Percentiles rank a stretch among this genome's conserved stretches.
phyloP scores from a whole-genome alignment of 2,797 vertebrate species.

The Coracias cyanogaster region DNA sequence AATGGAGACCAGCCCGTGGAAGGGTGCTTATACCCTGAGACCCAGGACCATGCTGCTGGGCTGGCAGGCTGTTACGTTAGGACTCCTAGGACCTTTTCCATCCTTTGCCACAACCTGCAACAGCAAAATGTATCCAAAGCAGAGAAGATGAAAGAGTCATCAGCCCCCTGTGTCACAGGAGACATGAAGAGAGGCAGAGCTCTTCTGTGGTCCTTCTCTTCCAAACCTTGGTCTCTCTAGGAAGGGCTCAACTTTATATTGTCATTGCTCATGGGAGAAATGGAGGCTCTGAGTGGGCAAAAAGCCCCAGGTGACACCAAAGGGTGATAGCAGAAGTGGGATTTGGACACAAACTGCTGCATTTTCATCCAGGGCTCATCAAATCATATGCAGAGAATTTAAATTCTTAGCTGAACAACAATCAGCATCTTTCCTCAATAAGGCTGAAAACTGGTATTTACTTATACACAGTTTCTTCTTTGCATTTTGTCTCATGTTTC shows the following conservation, averaged over 20 bases:
- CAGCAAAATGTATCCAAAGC: neutral
- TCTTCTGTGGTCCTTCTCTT: neutral
- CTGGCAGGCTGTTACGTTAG: neutral
- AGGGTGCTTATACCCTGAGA: neutral
- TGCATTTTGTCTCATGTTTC: neutral
- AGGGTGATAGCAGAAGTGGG: neutral
- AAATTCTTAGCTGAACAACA: neutral
- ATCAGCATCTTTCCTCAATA: neutral
- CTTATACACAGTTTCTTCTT: neutral
- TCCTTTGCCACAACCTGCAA: too few relatives aligned
- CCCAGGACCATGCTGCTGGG: neutral
- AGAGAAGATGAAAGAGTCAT: neutral
- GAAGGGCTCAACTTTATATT: neutral
- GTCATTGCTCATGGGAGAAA: neutral
- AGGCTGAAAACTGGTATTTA: neutral
- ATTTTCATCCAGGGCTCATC: neutral
- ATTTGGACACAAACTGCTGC: neutral
- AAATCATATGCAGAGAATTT: neutral
- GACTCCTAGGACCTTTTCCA: neutral
- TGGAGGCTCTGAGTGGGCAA: neutral
- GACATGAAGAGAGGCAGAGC: neutral
- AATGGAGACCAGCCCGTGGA: fast-evolving
- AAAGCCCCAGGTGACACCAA: neutral
- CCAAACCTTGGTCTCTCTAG: neutral
- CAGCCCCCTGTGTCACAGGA: neutral